A percentile compares a stretch with the other conserved stretches of the same genome.
Evolutionary conservation across 2,113 vertebrate genomes (phyloP).

Genomic region (Aplodontia rufa): DNA sequence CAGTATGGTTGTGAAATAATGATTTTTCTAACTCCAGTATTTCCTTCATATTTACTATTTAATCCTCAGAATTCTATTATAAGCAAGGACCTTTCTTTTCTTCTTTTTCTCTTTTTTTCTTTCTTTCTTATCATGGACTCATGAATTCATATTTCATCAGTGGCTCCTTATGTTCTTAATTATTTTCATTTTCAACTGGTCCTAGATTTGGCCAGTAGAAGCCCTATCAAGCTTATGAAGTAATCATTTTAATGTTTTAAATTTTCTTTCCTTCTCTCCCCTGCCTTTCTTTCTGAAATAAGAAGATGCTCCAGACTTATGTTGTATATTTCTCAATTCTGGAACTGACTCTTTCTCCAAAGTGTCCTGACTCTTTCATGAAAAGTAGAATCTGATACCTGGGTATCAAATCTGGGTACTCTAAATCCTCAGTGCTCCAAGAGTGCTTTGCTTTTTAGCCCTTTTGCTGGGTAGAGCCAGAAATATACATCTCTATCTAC

Average conservation of each 20-base stretch:
- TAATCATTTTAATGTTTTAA: neutral
- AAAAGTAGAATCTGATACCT: slow-evolving; percentile 8
- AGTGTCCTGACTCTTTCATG: neutral
- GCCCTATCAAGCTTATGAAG: neutral
- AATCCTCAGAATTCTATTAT: neutral
- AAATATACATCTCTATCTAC: neutral
- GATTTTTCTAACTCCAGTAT: neutral
- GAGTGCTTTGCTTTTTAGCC: neutral
- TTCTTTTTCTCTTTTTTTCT: neutral
- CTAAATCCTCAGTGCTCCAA: neutral
- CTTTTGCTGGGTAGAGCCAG: neutral
- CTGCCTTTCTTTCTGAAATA: neutral
- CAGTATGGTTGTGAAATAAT: neutral
- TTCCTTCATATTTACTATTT: neutral
- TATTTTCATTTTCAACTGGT: slow-evolving; percentile 7
- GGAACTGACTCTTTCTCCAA: neutral
- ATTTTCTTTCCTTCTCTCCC: neutral
- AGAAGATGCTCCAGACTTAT: neutral
- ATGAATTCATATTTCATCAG: neutral
- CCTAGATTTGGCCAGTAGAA: neutral
- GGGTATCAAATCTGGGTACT: neutral
- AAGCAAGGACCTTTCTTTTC: neutral
- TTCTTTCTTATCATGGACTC: neutral
- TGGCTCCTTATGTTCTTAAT: neutral
- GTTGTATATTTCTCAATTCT: neutral